These are phyloP conservation scores for Drosophila arizonae DNA, from an alignment of 1,140 invertebrate species.

Conservation along the genomic window DNA sequence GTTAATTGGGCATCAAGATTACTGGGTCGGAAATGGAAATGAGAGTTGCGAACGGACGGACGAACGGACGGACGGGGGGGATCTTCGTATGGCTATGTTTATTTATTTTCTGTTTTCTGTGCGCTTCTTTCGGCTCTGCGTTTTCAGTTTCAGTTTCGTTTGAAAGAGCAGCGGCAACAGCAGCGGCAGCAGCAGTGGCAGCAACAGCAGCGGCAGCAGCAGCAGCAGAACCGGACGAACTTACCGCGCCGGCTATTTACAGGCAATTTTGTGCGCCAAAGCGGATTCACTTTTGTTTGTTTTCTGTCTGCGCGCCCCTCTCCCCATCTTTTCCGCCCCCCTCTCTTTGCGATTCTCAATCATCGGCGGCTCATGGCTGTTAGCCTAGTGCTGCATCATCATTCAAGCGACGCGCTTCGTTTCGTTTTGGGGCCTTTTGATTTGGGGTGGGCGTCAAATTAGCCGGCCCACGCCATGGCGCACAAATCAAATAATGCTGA, in stretches of 20 bases:
- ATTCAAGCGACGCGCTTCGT: constrained; percentile 31
- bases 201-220: constrained; percentile 47
- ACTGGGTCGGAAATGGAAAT: constrained; percentile 83
- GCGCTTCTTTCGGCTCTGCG: constrained; percentile 27
- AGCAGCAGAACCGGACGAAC: constrained; percentile 50
- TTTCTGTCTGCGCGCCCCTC: constrained; percentile 31
- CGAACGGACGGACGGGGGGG: constrained; percentile 23
- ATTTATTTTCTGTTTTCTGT: constrained; percentile 12
- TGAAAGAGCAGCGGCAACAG: constrained; percentile 63
- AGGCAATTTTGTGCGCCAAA: constrained; percentile 73
- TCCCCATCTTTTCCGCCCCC: background rate
- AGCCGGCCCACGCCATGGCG: constrained; percentile 66
- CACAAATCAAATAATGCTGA: constrained; percentile 81
- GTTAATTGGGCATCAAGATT: constrained; percentile 83
- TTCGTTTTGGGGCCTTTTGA: constrained; percentile 35
- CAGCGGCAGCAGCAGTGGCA: constrained; percentile 53
- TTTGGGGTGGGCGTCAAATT: constrained; percentile 75
- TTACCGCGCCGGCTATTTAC: constrained; percentile 54
- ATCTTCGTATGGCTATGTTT: constrained; percentile 31
- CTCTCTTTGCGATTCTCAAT: too few species aligned
- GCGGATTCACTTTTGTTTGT: constrained; percentile 80
- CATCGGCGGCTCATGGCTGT: constrained; percentile 1
- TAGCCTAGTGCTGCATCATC: constrained; percentile 25
- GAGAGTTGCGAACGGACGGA: constrained; percentile 37
- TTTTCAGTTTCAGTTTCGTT: constrained; percentile 71